phyloP scores from a whole-genome alignment of 1,140 invertebrate genomes.

The Zaprionus ornatus region DNA sequence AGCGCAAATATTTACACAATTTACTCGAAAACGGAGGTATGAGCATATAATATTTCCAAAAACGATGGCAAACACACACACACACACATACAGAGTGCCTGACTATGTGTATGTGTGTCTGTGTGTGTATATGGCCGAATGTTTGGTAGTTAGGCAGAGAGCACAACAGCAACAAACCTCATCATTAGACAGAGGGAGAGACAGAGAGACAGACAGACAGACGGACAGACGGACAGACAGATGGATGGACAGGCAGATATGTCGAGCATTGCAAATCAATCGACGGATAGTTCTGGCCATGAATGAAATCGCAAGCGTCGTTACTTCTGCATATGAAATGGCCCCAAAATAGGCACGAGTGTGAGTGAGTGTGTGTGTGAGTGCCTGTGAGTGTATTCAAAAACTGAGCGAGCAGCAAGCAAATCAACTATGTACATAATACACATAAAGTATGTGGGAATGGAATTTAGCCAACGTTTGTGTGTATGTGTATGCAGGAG shows the following conservation, averaged over 20 bases:
- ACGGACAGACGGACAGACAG: neutral
- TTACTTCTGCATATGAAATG: slow-evolving; percentile 42
- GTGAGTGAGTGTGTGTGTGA: slow-evolving; percentile 13
- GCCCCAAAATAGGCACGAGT: slow-evolving; percentile 9
- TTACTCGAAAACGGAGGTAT: slow-evolving; percentile 84
- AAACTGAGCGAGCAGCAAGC: slow-evolving; percentile 59
- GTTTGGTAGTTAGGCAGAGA: slow-evolving; percentile 75
- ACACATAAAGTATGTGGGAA: slow-evolving; percentile 66
- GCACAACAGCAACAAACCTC: slow-evolving; percentile 73
- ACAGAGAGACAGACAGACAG: neutral
- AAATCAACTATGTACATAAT: slow-evolving; percentile 80
- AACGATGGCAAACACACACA: slow-evolving; percentile 78
- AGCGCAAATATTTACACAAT: slow-evolving; percentile 84
- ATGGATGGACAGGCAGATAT: slow-evolving; percentile 52
- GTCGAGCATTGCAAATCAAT: slow-evolving; percentile 76
- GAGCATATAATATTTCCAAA: slow-evolving; percentile 84
- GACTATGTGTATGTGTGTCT: slow-evolving; percentile 12
- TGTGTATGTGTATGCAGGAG: neutral
- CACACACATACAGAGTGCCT: slow-evolving; percentile 11
- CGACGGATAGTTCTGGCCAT: slow-evolving; percentile 65
- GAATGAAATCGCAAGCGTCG: slow-evolving; percentile 75
- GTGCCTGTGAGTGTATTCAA: slow-evolving; percentile 34
- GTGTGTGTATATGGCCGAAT: slow-evolving; percentile 44
- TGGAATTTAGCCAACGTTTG: neutral
- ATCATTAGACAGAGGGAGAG: slow-evolving; percentile 56